phyloP scores from a whole-genome alignment of 2,888 invertebrate genomes.

The Leucozona laternaria region DNA sequence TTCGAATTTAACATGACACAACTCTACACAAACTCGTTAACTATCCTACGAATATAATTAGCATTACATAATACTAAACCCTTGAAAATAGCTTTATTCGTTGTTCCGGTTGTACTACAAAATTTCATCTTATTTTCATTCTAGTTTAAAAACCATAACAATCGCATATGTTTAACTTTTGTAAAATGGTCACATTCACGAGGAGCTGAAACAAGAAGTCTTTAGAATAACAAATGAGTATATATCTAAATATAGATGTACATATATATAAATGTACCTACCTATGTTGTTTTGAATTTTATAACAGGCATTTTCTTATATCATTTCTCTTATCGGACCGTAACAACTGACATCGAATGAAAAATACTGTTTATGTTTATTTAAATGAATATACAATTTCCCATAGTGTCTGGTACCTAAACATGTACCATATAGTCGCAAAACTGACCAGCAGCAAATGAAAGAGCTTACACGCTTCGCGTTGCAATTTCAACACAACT shows the following conservation, averaged over 20 bases:
- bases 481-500: constrained; percentile 17
- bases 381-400: neutral
- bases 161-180: neutral
- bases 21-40: neutral
- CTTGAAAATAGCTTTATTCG: neutral
- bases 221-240: constrained; percentile 7
- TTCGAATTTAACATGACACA: neutral
- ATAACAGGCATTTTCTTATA: neutral
- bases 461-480: neutral
- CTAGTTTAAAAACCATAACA: neutral
- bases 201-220: neutral
- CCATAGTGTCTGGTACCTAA: neutral
- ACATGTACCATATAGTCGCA: neutral
- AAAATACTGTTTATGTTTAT: neutral
- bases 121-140: neutral
- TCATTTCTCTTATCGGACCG: neutral
- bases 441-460: neutral
- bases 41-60: neutral
- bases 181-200: neutral
- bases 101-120: neutral
- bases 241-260: neutral
- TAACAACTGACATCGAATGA: neutral
- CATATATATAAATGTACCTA: no score
- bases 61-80: no score
- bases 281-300: neutral